Percentiles rank a stretch among this genome's conserved stretches.
phyloP scores from a whole-genome alignment of 23 tunicate genomes.

The Diplosoma virens region DNA sequence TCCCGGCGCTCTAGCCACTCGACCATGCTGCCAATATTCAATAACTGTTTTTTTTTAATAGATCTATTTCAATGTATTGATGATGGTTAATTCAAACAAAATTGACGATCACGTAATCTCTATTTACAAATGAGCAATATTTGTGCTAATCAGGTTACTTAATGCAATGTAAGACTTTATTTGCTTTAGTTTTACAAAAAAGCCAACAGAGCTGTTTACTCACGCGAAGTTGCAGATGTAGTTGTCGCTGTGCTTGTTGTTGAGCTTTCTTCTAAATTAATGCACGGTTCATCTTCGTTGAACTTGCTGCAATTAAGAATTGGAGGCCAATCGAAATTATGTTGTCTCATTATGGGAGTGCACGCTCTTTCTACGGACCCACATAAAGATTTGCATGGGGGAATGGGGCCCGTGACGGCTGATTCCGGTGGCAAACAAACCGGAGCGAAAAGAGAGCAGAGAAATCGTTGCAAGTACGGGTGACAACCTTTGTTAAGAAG shows the following conservation, averaged over 20 bases:
- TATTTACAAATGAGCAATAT: too few species aligned
- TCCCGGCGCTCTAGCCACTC: too few species aligned
- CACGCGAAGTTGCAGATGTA: too few species aligned
- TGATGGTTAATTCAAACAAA: too few species aligned
- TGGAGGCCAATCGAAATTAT: constrained; percentile 66
- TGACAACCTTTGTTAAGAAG: constrained; percentile 53
- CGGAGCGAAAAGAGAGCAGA: constrained; percentile 88
- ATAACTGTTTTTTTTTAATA: too few species aligned
- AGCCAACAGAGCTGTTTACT: too few species aligned
- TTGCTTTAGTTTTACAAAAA: too few species aligned
- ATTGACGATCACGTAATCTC: too few species aligned
- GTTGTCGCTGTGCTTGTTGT: not conserved
- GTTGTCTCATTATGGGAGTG: constrained; percentile 50
- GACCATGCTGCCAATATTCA: too few species aligned
- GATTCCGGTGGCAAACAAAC: constrained; percentile 55
- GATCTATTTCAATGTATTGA: too few species aligned
- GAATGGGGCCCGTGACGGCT: constrained; percentile 56
- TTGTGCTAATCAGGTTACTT: too few species aligned
- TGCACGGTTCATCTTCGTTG: constrained; percentile 64
- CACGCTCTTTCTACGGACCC: constrained; percentile 49
- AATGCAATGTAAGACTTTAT: too few species aligned
- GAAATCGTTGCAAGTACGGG: constrained; percentile 53
- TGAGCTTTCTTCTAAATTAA: not conserved
- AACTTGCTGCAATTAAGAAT: constrained; percentile 82
- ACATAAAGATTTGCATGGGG: constrained; percentile 79